phyloP scores from a whole-genome alignment of 2,113 vertebrate species.

The Lagopus leucura region DNA sequence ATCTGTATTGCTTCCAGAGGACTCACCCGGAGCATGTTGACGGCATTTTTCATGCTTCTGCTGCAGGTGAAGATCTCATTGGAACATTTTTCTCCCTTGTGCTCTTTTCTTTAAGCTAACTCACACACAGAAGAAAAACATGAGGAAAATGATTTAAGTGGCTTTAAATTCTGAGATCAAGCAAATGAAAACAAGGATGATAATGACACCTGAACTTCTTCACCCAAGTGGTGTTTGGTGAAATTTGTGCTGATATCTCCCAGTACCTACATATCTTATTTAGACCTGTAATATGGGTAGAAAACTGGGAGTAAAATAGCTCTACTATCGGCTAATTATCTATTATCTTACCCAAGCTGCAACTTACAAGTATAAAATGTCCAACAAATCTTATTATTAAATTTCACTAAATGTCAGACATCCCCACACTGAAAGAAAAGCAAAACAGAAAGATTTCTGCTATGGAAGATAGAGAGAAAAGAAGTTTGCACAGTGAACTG shows the following conservation, averaged over 20 bases:
- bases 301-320: background rate
- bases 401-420: background rate
- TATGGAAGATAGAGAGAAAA: background rate
- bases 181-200: slow-evolving; percentile 16
- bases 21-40: slow-evolving; percentile 42
- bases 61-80: slow-evolving; percentile 57
- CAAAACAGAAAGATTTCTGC: background rate
- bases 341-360: background rate
- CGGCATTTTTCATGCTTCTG: slow-evolving; percentile 65
- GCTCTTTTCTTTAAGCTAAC: slow-evolving; percentile 18
- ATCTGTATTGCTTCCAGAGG: slow-evolving; percentile 63
- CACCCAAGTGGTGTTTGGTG: background rate
- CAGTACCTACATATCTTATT: background rate
- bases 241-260: background rate
- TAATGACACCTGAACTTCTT: slow-evolving; percentile 8
- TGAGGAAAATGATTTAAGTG: background rate
- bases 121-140: background rate
- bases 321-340: background rate
- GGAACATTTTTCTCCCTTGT: background rate
- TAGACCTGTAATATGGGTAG: background rate
- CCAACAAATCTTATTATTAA: background rate
- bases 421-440: background rate
- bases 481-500: background rate
- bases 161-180: slow-evolving; percentile 66
- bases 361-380: background rate